Conservation (phyloP, 2,113 vertebrate species). For the Heterotilapia buettikoferi region DNA sequence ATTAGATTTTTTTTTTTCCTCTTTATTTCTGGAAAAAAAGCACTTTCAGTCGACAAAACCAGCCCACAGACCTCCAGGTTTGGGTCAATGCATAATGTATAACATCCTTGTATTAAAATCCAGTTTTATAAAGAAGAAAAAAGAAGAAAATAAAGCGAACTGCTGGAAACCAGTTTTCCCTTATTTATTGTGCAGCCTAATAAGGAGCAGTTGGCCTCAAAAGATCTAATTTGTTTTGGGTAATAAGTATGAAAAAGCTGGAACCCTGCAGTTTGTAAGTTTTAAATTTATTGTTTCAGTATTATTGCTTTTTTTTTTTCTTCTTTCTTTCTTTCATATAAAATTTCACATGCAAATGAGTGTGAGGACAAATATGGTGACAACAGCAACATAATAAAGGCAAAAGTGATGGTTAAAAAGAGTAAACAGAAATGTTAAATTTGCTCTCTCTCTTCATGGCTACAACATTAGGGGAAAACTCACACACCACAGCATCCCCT, state of each 20-base stretch:
- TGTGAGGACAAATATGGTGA: background rate
- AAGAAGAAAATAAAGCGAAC: background rate
- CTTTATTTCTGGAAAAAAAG: background rate
- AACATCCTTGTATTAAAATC: background rate
- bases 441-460: background rate
- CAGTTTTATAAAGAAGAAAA: background rate
- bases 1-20: background rate
- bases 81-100: background rate
- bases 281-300: background rate
- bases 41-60: background rate
- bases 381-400: background rate
- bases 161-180: background rate
- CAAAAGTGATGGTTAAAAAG: background rate
- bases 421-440: background rate
- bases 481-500: background rate
- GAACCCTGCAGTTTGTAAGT: background rate
- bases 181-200: background rate
- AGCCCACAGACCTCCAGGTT: background rate
- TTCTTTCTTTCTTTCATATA: background rate
- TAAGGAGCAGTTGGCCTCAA: background rate
- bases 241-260: background rate
- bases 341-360: background rate
- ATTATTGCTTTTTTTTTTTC: background rate
- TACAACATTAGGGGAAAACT: background rate
- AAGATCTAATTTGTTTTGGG: background rate